Evolutionary conservation across 2,113 vertebrate species (phyloP).

Genomic region (Melanocharis versteri): DNA sequence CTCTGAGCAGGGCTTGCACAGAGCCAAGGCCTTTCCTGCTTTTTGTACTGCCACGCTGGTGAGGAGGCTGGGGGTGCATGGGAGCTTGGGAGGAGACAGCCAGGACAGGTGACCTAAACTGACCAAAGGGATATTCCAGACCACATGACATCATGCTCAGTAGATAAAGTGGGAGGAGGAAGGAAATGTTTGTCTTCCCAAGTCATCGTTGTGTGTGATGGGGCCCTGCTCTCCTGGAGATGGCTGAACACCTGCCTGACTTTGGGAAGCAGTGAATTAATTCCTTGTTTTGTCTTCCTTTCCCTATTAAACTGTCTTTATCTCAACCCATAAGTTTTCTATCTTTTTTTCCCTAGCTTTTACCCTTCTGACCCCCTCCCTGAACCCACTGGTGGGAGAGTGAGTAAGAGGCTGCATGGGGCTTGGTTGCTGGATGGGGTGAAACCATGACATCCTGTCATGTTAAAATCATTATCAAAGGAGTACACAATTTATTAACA

Average conservation of each 20-base stretch:
- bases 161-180: background rate
- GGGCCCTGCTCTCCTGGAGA: background rate
- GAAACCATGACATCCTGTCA: background rate
- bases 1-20: background rate
- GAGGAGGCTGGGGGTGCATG: background rate
- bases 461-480: background rate
- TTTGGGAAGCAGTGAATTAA: background rate
- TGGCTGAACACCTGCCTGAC: background rate
- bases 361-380: background rate
- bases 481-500: background rate
- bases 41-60: fast-evolving
- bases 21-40: background rate
- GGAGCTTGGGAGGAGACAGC: background rate
- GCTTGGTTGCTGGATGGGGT: background rate
- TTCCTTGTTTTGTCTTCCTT: background rate
- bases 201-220: fast-evolving
- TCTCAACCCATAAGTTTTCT: background rate
- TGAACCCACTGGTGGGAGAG: background rate
- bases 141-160: background rate
- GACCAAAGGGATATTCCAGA: background rate
- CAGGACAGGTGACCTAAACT: background rate
- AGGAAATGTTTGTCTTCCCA: background rate
- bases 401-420: background rate
- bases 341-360: background rate
- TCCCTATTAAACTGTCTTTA: background rate